These are phyloP conservation scores for Scaptomyza reducta DNA, from an alignment of 2,888 invertebrate species.

Conservation along the genomic window DNA sequence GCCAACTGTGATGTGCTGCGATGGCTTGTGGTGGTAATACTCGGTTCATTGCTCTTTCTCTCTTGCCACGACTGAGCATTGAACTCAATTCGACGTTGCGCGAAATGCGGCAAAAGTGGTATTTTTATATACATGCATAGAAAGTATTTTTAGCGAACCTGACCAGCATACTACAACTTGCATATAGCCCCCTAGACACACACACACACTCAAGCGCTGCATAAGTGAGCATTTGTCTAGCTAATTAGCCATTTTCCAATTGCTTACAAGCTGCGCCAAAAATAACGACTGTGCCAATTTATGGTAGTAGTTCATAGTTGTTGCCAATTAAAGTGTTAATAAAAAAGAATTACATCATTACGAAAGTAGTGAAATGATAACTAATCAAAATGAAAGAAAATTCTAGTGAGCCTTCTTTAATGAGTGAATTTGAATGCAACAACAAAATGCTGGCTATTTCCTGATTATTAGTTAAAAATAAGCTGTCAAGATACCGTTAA, in stretches of 20 bases:
- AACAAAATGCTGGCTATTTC: too few species aligned
- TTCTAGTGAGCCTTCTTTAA: too few species aligned
- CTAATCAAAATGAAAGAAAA: too few species aligned
- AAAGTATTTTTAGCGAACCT: slow-evolving; percentile 17
- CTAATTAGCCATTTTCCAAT: slow-evolving; percentile 36
- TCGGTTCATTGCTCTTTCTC: slow-evolving; percentile 56
- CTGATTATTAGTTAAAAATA: too few species aligned
- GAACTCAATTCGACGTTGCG: slow-evolving; percentile 51
- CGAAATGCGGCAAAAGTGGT: slow-evolving; percentile 50
- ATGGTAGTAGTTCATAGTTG: not conserved
- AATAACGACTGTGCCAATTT: not conserved
- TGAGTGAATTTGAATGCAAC: too few species aligned
- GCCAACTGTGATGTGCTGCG: slow-evolving; percentile 27
- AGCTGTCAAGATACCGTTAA: too few species aligned
- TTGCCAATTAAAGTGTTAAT: not conserved
- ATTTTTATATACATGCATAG: slow-evolving; percentile 9
- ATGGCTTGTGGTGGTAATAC: slow-evolving; percentile 23
- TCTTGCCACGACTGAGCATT: slow-evolving; percentile 44
- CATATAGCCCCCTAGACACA: slow-evolving; percentile 7
- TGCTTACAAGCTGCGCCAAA: slow-evolving; percentile 6
- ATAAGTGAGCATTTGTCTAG: slow-evolving; percentile 45
- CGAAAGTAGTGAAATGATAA: too few species aligned
- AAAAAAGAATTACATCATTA: not conserved
- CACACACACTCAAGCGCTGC: slow-evolving; percentile 17
- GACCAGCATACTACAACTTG: slow-evolving; percentile 8